A percentile compares a stretch with the other conserved stretches of the same genome.
Evolutionary conservation across 2,113 vertebrate genomes (phyloP).

Genomic region (Engraulis encrasicolus): DNA sequence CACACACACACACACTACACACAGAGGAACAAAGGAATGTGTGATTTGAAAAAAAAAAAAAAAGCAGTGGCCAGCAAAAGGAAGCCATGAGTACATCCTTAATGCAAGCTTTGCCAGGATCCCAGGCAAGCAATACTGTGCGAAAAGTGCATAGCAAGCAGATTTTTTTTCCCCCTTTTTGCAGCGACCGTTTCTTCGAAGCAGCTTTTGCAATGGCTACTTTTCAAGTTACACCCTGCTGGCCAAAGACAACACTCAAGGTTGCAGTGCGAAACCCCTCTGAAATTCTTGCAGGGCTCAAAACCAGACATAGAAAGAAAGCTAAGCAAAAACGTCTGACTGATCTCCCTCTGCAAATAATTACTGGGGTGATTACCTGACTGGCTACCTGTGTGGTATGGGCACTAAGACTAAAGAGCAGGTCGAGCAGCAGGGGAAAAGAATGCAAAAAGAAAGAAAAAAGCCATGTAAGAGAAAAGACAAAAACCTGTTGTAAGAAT

Average conservation of each 20-base stretch:
- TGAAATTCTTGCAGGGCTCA: background rate
- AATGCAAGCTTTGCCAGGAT: background rate
- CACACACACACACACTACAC: background rate
- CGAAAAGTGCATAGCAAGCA: background rate
- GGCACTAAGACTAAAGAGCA: background rate
- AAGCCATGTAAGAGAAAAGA: too few species aligned
- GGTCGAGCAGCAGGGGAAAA: background rate
- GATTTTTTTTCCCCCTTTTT: background rate
- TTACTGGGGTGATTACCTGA: background rate
- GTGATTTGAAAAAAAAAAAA: background rate
- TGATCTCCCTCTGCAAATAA: background rate
- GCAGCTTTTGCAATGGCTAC: background rate
- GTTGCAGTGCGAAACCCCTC: background rate
- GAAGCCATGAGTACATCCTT: background rate
- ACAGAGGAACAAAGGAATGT: background rate
- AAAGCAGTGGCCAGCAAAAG: background rate
- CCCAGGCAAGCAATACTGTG: background rate
- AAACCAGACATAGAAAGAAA: background rate
- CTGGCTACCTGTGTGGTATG: background rate
- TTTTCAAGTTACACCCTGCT: background rate
- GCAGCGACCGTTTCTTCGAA: background rate
- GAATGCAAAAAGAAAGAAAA: background rate
- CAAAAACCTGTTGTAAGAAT: too few species aligned
- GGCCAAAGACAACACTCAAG: background rate
- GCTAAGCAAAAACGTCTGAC: background rate